Percentiles rank a stretch among this genome's conserved stretches.
Evolutionary conservation across 2,797 vertebrate genomes (phyloP).

Genomic region (Pagetopsis macropterus): DNA sequence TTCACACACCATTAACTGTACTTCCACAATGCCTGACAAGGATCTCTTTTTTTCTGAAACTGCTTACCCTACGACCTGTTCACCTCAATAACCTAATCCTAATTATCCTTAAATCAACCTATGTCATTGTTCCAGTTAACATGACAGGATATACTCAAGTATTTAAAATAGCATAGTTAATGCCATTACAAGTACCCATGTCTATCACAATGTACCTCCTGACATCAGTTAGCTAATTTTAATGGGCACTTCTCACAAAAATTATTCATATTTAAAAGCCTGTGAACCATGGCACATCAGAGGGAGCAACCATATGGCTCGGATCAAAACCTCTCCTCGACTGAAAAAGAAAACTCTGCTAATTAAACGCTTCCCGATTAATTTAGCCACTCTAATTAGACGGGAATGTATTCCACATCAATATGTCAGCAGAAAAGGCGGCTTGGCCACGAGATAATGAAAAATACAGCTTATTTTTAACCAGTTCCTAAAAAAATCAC

Average conservation of each 20-base stretch:
- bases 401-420: conserved; percentile 79
- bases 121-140: not conserved
- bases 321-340: conserved; percentile 72
- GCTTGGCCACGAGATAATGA: conserved; percentile 57
- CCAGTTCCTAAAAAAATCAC: not conserved
- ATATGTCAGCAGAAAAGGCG: conserved; percentile 77
- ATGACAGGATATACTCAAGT: not conserved
- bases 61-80: too few relatives aligned
- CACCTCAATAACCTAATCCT: not conserved
- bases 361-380: conserved; percentile 82
- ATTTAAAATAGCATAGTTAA: conserved; percentile 6
- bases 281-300: conserved; percentile 64
- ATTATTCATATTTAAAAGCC: conserved; percentile 65
- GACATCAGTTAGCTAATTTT: conserved; percentile 40
- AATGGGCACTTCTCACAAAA: conserved; percentile 50
- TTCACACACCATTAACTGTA: too few relatives aligned
- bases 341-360: conserved; percentile 74
- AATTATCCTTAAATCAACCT: not conserved
- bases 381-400: conserved; percentile 81
- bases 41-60: too few relatives aligned
- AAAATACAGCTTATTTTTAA: conserved; percentile 38
- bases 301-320: conserved; percentile 72
- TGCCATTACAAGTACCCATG: not conserved
- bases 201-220: conserved; percentile 35
- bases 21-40: too few relatives aligned